Base-by-base conservation (phyloP, 2,797 vertebrate species). In the Alca torda region DNA sequence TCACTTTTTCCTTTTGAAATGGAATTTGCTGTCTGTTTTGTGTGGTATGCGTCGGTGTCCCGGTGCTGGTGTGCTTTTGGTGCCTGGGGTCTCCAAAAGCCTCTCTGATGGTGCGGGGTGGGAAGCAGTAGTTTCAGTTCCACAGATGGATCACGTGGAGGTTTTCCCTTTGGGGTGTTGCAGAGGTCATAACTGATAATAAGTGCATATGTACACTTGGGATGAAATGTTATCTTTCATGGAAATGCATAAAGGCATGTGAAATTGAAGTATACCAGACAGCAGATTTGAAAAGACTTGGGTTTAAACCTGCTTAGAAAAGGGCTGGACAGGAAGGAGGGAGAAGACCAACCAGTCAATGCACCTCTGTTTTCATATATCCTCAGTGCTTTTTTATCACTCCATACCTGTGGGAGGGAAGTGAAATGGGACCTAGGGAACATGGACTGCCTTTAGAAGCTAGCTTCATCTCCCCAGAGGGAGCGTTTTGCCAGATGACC, bases 11-110 rank as follows among this genome's bases (percentile, higher is more conserved):
- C 21, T 39, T 69, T 37, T 39, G 41, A 87, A 51, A 24, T 28
- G 46, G 43, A 43, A 64, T 51, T 56, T 80, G 24, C 65, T 76
- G 16, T 59, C 53, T 63, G 24, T 17, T 84, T 33, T 26, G 13
- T 56, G 41, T 33, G 31, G 41, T 0, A 2, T 53, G 21, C 0
- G 0, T 54, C 6, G 5, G 13, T 53, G 20, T 76, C 50, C 85
- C 11, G 8, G 30, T 64, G 67, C 43, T 76, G 45, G 7, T 63
- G 56, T 74, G 39, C 30, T 83, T 69, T 69, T 45, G 10, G 8
- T 68, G 39, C 31, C 35, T 37, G 41, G 4, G 14, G 13, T 68
- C 46, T 61, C 31, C 39, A 13, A 28, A 87, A 70, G 33, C 48
- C n/a, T 54, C 24, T 57, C 17, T 48, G 33, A 10, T 37, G 33